Base-by-base conservation (phyloP, 1,140 invertebrate species). In the Neotoxoptera formosana region DNA sequence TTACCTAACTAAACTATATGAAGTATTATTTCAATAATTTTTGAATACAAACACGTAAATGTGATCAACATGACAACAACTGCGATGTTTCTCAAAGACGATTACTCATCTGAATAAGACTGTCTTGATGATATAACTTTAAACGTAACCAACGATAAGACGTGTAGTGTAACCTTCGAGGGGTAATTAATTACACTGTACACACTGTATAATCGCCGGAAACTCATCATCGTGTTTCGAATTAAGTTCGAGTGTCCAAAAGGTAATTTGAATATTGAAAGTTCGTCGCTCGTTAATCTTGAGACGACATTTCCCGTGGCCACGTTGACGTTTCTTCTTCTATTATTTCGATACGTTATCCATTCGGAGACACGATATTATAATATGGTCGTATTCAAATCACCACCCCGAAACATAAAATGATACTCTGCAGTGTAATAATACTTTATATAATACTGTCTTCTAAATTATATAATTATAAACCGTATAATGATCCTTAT, bases 121-220 rank as follows among this genome's bases (percentile, higher is more conserved):
- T 20, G 20, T 51, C n/a, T 45, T 25, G n/a, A 56, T 56, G n/a
- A 90, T 53, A 90, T 56, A 90, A 90, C n/a, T 56, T 56, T 36
- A 14, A 23, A 14, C 21, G n/a, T 30, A 90, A 34, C 51, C n/a
- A 21, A 90, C 11, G 51, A 90, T 90, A 90, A 56, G 11, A 90
- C 34, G 23, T 90, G 7, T 90, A 51, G 53, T 36, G n/a, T 25
- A 36, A 20, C 9, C 51, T 53, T 56, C 21, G n/a, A 34, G 88
- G 9, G 21, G 48, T 90, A 90, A 90, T 90, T 90, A 90, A 90
- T 90, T 90, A 90, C 88, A 34, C n/a, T 25, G 83, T 25, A 41
- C 41, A 84, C 23, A 41, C 36, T 84, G 25, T 23, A 45, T 41
- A 84, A 84, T 41, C 36, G 21, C n/a, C 51, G 21, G 14, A 53